A percentile compares a stretch with the other conserved stretches of the same genome.
phyloP scores from a whole-genome alignment of 2,888 invertebrate species.

The Cephalotes varians region DNA sequence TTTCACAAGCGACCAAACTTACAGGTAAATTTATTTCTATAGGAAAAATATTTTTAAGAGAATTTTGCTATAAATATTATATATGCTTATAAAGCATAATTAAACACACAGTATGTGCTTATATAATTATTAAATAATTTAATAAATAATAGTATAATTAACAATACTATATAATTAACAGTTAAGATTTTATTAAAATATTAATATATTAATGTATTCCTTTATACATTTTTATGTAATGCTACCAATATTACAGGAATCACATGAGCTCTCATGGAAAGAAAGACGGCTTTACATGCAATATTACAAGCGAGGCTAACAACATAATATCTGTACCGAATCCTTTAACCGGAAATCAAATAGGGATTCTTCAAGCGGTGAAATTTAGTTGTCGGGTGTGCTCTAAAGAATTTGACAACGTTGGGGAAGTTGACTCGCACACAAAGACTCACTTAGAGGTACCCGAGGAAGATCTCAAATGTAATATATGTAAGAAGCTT shows the following conservation, averaged over 20 bases:
- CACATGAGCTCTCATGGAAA: conserved; percentile 73
- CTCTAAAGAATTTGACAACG: conserved; percentile 77
- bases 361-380: conserved; percentile 73
- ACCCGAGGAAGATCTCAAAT: conserved; percentile 70
- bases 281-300: conserved; percentile 68
- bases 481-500: conserved; percentile 77
- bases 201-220: not conserved
- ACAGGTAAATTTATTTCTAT: conserved; percentile 70
- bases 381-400: conserved; percentile 81
- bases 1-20: conserved; percentile 76
- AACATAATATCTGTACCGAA: conserved; percentile 69
- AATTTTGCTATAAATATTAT: not conserved
- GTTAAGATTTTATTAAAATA: not conserved
- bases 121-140: not conserved
- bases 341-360: conserved; percentile 70
- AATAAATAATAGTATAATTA: not conserved
- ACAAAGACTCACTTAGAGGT: conserved; percentile 78
- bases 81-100: not conserved
- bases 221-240: conserved; percentile 16
- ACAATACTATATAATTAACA: not conserved
- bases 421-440: conserved; percentile 80
- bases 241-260: conserved; percentile 62
- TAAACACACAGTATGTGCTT: not conserved
- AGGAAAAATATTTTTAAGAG: not conserved
- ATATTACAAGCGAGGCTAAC: conserved; percentile 63